These are phyloP conservation scores for Amphipoea lucens DNA, from an alignment of 2,888 invertebrate genomes.

Conservation along the genomic window DNA sequence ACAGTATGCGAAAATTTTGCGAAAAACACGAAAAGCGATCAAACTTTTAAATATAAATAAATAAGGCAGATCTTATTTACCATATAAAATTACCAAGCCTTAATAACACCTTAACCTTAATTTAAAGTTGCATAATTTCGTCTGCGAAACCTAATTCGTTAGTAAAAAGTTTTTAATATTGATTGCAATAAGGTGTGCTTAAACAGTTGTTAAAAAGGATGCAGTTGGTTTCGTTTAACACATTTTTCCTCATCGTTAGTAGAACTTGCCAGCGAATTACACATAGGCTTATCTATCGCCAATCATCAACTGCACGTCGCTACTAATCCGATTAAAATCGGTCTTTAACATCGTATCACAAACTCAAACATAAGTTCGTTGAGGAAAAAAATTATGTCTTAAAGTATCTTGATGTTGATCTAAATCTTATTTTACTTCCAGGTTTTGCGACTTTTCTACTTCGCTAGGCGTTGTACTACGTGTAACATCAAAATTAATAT, in stretches of 20 bases:
- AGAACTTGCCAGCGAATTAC: conserved; percentile 9
- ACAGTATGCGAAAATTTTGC: not conserved
- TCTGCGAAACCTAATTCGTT: not conserved
- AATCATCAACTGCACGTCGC: conserved; percentile 12
- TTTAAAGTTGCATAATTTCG: not conserved
- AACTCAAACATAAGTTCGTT: not conserved
- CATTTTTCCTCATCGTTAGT: not conserved
- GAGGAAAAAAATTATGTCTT: conserved; percentile 1
- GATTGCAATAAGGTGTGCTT: not conserved
- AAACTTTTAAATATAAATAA: not conserved
- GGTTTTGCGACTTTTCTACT: not conserved
- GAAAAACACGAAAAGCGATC: not conserved
- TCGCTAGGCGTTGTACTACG: not conserved
- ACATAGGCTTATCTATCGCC: conserved; percentile 17
- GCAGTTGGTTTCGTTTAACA: not conserved
- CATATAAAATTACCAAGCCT: not conserved
- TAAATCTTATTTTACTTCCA: not conserved
- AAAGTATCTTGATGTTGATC: not conserved
- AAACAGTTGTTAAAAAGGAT: not conserved
- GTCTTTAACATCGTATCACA: conserved; percentile 2
- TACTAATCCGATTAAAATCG: conserved; percentile 20
- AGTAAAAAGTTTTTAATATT: not conserved
- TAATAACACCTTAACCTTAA: not conserved
- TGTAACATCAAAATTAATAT: conserved; percentile 40
- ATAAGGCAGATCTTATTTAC: not conserved